phyloP scores from a whole-genome alignment of 2,797 vertebrate species.

The Potorous gilbertii region DNA sequence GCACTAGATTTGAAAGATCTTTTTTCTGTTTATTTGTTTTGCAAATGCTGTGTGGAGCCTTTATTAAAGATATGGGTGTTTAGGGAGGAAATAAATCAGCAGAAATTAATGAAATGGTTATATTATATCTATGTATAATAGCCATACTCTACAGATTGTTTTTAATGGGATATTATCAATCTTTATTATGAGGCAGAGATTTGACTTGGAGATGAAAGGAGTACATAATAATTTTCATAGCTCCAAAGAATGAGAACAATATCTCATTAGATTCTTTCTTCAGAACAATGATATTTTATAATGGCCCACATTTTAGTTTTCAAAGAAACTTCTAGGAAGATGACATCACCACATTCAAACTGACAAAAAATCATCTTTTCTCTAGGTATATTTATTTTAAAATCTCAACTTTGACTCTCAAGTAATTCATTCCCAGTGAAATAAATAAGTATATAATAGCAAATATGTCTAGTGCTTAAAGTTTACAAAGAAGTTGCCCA shows the following conservation, averaged over 20 bases:
- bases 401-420: neutral
- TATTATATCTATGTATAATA: slow-evolving; percentile 47
- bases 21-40: slow-evolving; percentile 40
- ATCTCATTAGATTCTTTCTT: slow-evolving; percentile 48
- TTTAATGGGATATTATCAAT: slow-evolving; percentile 54
- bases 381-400: neutral
- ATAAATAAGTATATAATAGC: neutral
- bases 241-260: slow-evolving; percentile 13
- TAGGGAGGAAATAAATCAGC: slow-evolving; percentile 33
- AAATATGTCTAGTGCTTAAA: neutral
- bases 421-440: slow-evolving; percentile 19
- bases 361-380: slow-evolving; percentile 15
- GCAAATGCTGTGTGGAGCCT: slow-evolving; percentile 39
- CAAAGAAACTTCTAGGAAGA: slow-evolving; percentile 49
- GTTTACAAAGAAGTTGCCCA: neutral
- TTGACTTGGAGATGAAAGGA: slow-evolving; percentile 42
- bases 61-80: slow-evolving; percentile 48
- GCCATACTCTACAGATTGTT: neutral
- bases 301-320: slow-evolving; percentile 44
- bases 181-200: slow-evolving; percentile 27
- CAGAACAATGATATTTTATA: slow-evolving; percentile 53
- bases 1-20: slow-evolving; percentile 43
- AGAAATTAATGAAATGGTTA: slow-evolving; percentile 31
- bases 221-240: slow-evolving; percentile 41
- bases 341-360: slow-evolving; percentile 1